phyloP scores from a whole-genome alignment of 2,113 vertebrate species.

The human (Homo sapiens) region DNA sequence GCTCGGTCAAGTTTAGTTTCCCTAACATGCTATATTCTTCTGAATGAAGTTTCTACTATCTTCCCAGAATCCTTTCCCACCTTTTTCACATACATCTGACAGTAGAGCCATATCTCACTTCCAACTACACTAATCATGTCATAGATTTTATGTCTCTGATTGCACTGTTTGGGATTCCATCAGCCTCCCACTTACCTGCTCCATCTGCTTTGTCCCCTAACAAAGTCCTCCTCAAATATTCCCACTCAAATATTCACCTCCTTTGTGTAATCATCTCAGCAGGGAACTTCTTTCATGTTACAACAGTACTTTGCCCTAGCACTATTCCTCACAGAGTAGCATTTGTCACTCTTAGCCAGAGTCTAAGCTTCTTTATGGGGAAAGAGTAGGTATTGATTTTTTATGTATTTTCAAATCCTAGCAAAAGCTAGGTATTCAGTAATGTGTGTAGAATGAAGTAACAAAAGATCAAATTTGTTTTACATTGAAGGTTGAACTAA shows the following conservation, averaged over 20 bases:
- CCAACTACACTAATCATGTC: not conserved
- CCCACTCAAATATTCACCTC: not conserved
- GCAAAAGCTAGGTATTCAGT: conserved; percentile 8
- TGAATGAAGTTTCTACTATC: not conserved
- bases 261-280: not conserved
- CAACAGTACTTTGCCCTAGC: not conserved
- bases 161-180: not conserved
- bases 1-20: not conserved
- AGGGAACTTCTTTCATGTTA: not conserved
- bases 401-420: not conserved
- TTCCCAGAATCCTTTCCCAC: not conserved
- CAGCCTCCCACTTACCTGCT: not conserved
- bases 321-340: not conserved
- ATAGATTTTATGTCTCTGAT: not conserved
- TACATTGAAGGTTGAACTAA: not conserved
- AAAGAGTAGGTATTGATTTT: not conserved
- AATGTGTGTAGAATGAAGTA: not conserved
- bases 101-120: not conserved
- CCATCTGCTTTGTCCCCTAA: not conserved
- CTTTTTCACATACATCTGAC: not conserved
- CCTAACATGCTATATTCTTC: not conserved
- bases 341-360: not conserved
- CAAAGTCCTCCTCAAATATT: not conserved
- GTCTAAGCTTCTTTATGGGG: conserved; percentile 5
- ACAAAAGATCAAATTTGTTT: conserved; percentile 40